phyloP scores from a whole-genome alignment of 2,888 invertebrate species.

The Lasioglossum marginatum region DNA sequence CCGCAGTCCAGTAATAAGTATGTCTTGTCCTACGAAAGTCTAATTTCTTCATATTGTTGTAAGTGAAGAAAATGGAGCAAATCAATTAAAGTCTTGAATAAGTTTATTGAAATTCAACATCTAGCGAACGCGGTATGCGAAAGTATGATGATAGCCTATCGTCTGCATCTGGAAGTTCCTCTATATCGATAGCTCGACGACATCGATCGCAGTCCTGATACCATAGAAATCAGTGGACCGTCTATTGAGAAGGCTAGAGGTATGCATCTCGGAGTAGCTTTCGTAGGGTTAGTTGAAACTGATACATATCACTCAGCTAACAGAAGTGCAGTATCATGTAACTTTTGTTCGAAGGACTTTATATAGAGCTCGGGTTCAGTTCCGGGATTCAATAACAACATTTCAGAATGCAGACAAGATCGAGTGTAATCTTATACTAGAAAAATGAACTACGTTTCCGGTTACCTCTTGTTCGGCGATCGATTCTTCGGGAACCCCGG shows the following conservation, averaged over 20 bases:
- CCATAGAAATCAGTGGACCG: background rate
- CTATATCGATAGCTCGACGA: background rate
- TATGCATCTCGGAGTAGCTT: background rate
- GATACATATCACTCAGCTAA: background rate
- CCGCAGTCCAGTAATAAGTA: too few species aligned
- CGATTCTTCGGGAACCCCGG: background rate
- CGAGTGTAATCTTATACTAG: background rate
- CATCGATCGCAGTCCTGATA: background rate
- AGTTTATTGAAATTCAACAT: background rate
- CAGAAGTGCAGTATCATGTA: background rate
- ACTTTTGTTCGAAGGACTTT: background rate
- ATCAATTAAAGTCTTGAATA: background rate
- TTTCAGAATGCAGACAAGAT: background rate
- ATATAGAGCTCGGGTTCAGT: background rate
- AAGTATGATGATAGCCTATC: background rate
- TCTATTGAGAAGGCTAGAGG: background rate
- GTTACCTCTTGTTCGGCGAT: background rate
- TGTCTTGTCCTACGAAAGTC: too few species aligned
- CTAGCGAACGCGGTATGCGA: too few species aligned
- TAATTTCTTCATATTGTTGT: too few species aligned
- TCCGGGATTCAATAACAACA: background rate
- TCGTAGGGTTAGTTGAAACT: background rate
- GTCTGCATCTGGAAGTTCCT: background rate
- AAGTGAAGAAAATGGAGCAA: background rate
- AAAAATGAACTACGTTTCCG: background rate